Evolutionary conservation across 1,140 invertebrate genomes (phyloP), one percentile per base, ranked within the genome.

Genomic region (Orius insidiosus): DNA sequence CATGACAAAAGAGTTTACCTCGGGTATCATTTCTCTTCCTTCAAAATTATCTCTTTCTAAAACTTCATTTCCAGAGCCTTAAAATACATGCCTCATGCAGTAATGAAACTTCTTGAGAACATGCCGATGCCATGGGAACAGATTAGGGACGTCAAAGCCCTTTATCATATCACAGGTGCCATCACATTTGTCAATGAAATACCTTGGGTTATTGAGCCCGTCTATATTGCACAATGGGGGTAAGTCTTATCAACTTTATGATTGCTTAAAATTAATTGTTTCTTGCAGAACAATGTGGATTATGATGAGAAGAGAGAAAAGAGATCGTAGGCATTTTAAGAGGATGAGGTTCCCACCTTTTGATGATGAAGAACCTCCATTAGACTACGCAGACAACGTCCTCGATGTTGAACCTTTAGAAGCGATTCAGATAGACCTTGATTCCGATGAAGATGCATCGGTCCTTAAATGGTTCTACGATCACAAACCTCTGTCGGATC

Each of bases 51-150:
- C 3, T 15, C 5, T 24, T 24, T 24, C 3, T 24, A 24, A 3
- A 24, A 24, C 3, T n/a, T n/a, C n/a, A 49, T 50, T 67, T 67
- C 42, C 56, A 79, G 80, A 7, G 93, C 95, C 2, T 67, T 99
- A 16, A 99, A 99, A 63, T 99, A 98, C 60, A 98, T 99, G 93
- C 95, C 96, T 2, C 96, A 99, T 74, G 95, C 96, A 15, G 93
- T 98, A 1, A 80, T 98, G 68, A 99, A 99, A 60, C 69, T 99
- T 1, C 62, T 99, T 47, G 95, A 99, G 67, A 99, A 99, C 60
- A 98, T 99, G 95, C 96, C 96, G 0, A 98, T 98, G 95, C 96
- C 96, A 1, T 99, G 96, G 96, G 96, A 99, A 66, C 95, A 99
- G 67, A 98, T 98, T 52, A 67, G 95, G 54, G 95, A 99, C 69